Evolutionary conservation across 1,140 invertebrate species (phyloP), one percentile per base, ranked within the genome.

Genomic region (Adelges cooleyi): DNA sequence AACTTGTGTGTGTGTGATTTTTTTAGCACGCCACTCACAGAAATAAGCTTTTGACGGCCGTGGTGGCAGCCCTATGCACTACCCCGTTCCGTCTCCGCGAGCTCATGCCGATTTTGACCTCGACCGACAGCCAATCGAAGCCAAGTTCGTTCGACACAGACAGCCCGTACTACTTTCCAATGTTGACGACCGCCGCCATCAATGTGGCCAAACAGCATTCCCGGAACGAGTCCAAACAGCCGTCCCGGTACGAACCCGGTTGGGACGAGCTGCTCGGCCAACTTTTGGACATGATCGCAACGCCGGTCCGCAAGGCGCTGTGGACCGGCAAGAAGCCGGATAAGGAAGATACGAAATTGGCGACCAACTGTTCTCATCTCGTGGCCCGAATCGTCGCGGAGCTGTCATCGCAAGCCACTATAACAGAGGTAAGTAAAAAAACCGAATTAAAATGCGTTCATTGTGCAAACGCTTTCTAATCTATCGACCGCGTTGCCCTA

Each of bases 371-470:
- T 69, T 95, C 91, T 73, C 86, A 91, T 71, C 79, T 97, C 20
- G 73, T 94, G 42, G 86, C 87, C 0, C 80, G 90, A 49, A 84
- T 95, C 0, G 81, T 96, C 25, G 89, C 90, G 4, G 94, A 97
- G 77, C 79, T 98, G 46, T 85, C 92, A 0, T 85, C 86, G 56
- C 86, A 89, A 70, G 86, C 86, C 4, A 84, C 77, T 68, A 81
- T 83, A 0, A 78, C 76, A 67, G 82, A 84, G 74, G 78, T 81
- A 77, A n/a, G n/a, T n/a, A n/a, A n/a, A n/a, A 78, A 76, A 69
- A 69, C 17, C 59, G 6, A 5, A 11, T 33, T 33, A 33, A 33
- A n/a, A n/a, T n/a, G n/a, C n/a, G n/a, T n/a, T n/a, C n/a, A n/a
- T n/a, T n/a, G n/a, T n/a, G n/a, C n/a, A n/a, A n/a, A n/a, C n/a